These are phyloP conservation scores for Bubo scandiacus DNA, from an alignment of 2,113 vertebrate genomes.

Conservation along the genomic window DNA sequence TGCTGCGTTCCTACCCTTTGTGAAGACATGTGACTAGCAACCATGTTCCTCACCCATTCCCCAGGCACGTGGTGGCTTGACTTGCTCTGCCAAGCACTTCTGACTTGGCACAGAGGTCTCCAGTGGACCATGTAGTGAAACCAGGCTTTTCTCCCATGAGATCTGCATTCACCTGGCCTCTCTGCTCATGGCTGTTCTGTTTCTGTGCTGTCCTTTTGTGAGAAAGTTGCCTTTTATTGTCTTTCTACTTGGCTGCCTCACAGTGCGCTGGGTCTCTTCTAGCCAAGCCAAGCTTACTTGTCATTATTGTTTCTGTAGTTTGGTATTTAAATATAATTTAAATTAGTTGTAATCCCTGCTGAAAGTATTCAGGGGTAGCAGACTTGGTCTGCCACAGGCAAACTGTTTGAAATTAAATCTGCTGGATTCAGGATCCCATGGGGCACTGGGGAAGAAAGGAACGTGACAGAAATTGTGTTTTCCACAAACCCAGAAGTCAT, in stretches of 20 bases:
- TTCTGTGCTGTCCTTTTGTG: not conserved
- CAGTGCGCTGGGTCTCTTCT: not conserved
- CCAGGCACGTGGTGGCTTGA: not conserved
- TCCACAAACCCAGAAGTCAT: not conserved
- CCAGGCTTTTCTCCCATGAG: not conserved
- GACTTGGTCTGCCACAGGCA: not conserved
- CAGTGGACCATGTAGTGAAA: not conserved
- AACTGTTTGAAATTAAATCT: not conserved
- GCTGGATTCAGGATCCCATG: not conserved
- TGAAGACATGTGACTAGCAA: not conserved
- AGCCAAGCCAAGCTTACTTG: not conserved
- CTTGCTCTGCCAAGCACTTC: not conserved
- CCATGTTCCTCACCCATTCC: not conserved
- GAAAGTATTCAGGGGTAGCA: not conserved
- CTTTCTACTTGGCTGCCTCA: not conserved
- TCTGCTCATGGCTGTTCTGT: conserved; percentile 14
- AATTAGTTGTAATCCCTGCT: not conserved
- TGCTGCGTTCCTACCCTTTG: not conserved
- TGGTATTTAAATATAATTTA: not conserved
- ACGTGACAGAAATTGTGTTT: accelerated
- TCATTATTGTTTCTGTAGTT: not conserved
- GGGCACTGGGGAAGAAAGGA: not conserved
- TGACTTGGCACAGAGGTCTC: not conserved
- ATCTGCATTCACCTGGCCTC: not conserved
- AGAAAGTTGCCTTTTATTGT: not conserved